Conservation (phyloP, 1,140 invertebrate genomes). For the fruit fly (Drosophila melanogaster) region DNA sequence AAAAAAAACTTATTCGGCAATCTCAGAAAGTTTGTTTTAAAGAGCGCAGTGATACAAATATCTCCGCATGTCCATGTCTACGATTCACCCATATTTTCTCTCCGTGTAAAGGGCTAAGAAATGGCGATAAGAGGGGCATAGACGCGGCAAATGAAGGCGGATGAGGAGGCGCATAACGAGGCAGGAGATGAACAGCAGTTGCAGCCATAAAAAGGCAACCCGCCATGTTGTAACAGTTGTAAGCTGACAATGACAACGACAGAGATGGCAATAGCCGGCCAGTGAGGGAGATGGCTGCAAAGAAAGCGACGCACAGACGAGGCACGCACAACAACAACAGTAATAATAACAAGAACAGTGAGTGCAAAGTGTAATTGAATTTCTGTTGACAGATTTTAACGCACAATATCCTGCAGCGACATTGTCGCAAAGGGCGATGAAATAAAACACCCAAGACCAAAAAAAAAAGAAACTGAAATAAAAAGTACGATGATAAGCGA, state of each 20-base stretch:
- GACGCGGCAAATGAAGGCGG: constrained; percentile 1
- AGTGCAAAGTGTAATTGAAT: constrained; percentile 75
- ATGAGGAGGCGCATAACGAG: constrained; percentile 35
- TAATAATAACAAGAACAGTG: background rate
- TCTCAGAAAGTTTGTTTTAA: background rate
- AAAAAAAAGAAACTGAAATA: constrained; percentile 6
- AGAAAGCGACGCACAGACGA: constrained; percentile 6
- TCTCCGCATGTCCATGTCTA: too few relatives aligned
- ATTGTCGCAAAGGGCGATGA: constrained; percentile 50
- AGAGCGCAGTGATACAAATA: background rate
- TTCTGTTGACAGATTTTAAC: constrained; percentile 82
- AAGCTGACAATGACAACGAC: constrained; percentile 47
- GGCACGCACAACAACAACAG: constrained; percentile 24
- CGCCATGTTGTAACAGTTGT: constrained; percentile 54
- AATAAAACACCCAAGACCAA: constrained; percentile 20
- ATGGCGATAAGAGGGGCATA: background rate
- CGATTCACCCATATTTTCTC: background rate
- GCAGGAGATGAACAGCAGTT: constrained; percentile 52
- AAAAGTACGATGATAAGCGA: background rate
- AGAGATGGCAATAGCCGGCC: background rate
- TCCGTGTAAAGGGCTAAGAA: background rate
- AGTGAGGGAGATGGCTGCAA: background rate
- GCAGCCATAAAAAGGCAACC: constrained; percentile 59
- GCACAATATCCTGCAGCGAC: constrained; percentile 77
- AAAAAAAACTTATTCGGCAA: background rate